Evolutionary conservation across 2,113 vertebrate genomes (phyloP), one percentile per base, ranked within the genome.

Genomic region (Vicugna pacos): DNA sequence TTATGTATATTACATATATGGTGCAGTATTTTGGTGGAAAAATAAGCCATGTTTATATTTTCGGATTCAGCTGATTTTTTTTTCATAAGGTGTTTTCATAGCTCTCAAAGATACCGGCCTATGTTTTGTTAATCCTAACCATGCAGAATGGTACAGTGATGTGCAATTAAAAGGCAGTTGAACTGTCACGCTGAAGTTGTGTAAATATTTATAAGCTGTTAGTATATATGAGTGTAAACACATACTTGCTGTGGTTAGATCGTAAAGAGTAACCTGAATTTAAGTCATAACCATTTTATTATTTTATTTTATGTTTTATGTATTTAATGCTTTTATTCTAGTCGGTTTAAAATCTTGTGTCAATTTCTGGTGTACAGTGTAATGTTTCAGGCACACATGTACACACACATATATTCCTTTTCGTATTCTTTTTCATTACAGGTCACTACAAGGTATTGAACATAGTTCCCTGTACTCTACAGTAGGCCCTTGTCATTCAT

Each of bases 11-110:
- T 65, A 83, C 72, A 92, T 89, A 75, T 87, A 72, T 46, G 28
- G 20, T 91, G 1, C 38, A 46, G 28, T 91, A 83, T 91, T 96
- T 95, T 83, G 62, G 56, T 89, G 52, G 38, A 26, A 86, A 97
- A 97, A 35, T 90, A 94, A 95, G 86, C 73, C 77, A 87, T 91
- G 48, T 95, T 96, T 92, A 60, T 97, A 90, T 80, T 96, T 97
- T 91, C 79, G 70, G 69, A 93, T 91, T 96, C 89, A 75, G 32
- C 64, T 86, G 80, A 60, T 77, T 89, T 90, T 93, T 42, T 42
- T 95, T 91, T 67, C 38, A 16, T 82, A 56, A 89, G 52, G 52
- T 24, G 30, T 95, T 94, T 92, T 89, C 96, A 86, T 75, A 87
- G 46, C 64, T 94, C 42, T 95, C 72, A 72, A 70, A 94, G 35